Percentiles rank a stretch among this genome's conserved stretches.
Evolutionary conservation across 2,797 vertebrate species (phyloP).

Genomic region (Sphaeramia orbicularis): DNA sequence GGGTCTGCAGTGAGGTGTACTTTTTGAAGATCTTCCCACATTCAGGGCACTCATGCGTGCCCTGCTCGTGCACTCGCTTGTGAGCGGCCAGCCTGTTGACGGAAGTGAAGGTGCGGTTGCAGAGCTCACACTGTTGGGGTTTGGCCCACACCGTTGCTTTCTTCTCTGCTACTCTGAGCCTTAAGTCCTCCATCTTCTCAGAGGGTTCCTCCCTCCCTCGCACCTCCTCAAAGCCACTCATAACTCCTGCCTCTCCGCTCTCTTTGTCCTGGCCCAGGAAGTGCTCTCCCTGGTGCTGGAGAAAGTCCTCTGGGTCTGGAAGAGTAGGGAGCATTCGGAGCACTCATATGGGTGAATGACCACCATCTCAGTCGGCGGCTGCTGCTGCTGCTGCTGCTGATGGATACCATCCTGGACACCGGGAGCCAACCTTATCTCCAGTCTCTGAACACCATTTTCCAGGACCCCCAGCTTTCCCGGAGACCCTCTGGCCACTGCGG

Average conservation of each 20-base stretch:
- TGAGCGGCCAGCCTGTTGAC: slow-evolving; percentile 90
- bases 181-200: slow-evolving; percentile 58
- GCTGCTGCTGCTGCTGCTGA: slow-evolving; percentile 54
- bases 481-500: slow-evolving; percentile 47
- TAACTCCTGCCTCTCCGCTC: slow-evolving; percentile 79
- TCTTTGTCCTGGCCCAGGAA: slow-evolving; percentile 92
- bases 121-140: slow-evolving; percentile 83
- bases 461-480: slow-evolving; percentile 50
- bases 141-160: slow-evolving; percentile 43
- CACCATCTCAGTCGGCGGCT: slow-evolving; percentile 67
- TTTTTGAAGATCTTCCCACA: slow-evolving; percentile 95
- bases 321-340: slow-evolving; percentile 91
- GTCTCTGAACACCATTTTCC: slow-evolving; percentile 77
- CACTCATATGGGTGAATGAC: slow-evolving; percentile 92
- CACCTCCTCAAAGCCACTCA: slow-evolving; percentile 78
- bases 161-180: slow-evolving; percentile 50
- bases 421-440: slow-evolving; percentile 76
- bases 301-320: slow-evolving; percentile 91
- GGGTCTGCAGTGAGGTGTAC: slow-evolving; percentile 89
- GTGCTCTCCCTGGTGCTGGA: slow-evolving; percentile 94
- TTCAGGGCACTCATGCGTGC: slow-evolving; percentile 89
- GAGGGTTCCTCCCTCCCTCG: slow-evolving; percentile 68
- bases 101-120: slow-evolving; percentile 88
- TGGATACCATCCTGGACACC: slow-evolving; percentile 38
- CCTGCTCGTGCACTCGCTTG: slow-evolving; percentile 89